Evolutionary conservation across 1,140 invertebrate genomes (phyloP), one percentile per base, ranked within the genome.

Genomic region (Euwallacea fornicatus): DNA sequence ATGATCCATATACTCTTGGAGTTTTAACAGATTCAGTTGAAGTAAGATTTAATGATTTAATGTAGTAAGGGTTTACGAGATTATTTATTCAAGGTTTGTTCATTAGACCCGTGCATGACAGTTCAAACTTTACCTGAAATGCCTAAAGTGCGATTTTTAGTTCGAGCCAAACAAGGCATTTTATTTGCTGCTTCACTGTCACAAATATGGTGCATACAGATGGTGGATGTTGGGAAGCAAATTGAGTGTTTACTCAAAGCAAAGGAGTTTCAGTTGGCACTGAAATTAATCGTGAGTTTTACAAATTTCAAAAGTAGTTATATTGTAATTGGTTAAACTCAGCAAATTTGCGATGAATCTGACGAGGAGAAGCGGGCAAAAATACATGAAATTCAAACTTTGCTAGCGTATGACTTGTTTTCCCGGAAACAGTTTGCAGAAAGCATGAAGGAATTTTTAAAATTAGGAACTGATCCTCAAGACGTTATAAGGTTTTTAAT

Each of bases 191-290:
- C 95, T 3, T 96, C 95, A 0, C 84, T 88, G 8, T 91, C 91
- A 74, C 89, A 93, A 81, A 88, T 98, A 15, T 98, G 95, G 94
- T 90, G 90, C 78, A 83, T 98, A 21, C 88, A 86, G 59, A 85
- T 89, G 9, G 87, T 94, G 7, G 91, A 95, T 70, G 85, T 94
- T 65, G 86, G 88, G 4, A 88, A 88, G 66, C 96, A 98, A 83
- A 90, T 95, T 10, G 84, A 91, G 76, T 88, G 90, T 69, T 83
- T 98, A 16, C 81, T 98, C 0, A 88, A 91, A 73, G 89, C 92
- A 74, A 97, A 97, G 83, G 92, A 97, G 77, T 98, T 97, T 85
- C 92, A 97, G 82, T 83, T 98, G 47, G 96, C 96, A n/a, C 84
- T 98, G 16, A 90, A 93, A 81, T 83, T 98, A 67, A 94, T 93